These are phyloP conservation scores for Eulithis testata DNA, from an alignment of 2,888 invertebrate genomes.

Conservation along the genomic window DNA sequence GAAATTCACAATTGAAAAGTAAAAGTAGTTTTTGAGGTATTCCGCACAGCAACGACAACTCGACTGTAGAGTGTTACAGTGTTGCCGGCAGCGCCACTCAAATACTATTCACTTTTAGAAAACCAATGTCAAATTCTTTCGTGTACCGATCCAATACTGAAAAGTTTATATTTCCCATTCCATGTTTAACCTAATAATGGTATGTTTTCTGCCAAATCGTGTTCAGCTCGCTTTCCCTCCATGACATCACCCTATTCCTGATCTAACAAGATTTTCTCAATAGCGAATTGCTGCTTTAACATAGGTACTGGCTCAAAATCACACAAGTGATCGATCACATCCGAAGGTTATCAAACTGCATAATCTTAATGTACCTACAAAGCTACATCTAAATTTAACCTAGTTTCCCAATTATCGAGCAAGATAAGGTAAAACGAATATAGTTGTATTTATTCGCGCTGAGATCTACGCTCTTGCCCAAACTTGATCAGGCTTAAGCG, in stretches of 20 bases:
- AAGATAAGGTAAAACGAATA: background rate
- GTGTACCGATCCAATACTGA: no score
- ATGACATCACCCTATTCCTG: background rate
- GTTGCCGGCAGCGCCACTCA: no score
- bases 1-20: no score
- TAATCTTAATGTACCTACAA: background rate
- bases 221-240: no score
- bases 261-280: background rate
- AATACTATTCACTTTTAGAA: no score
- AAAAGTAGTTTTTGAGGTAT: no score
- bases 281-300: background rate
- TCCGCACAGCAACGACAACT: no score
- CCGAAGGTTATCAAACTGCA: constrained; percentile 2
- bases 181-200: no score
- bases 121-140: no score
- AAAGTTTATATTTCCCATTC: no score
- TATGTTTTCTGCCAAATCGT: no score
- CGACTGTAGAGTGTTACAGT: no score
- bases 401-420: constrained; percentile 1
- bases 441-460: background rate
- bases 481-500: background rate
- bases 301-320: constrained; percentile 2
- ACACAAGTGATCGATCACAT: constrained; percentile 1
- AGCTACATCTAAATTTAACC: constrained; percentile 1
- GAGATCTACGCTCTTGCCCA: background rate